Evolutionary conservation across 2,113 vertebrate species (phyloP).

Genomic region (Barnardius zonarius): DNA sequence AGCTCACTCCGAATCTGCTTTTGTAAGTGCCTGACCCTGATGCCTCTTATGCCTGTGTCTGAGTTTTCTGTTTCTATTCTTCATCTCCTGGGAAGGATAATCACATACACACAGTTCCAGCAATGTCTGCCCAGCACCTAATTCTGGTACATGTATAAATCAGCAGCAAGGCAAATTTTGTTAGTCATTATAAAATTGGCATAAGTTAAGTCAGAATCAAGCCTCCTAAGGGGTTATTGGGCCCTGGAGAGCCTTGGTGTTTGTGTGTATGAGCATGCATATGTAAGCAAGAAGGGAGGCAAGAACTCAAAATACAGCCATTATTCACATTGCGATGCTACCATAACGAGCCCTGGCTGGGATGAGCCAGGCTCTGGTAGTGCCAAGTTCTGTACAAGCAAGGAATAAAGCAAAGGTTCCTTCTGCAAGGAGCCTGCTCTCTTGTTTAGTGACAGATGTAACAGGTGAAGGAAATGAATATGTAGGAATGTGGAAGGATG

Average conservation of each 20-base stretch:
- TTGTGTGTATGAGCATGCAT: background rate
- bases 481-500: background rate
- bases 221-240: background rate
- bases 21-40: background rate
- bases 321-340: background rate
- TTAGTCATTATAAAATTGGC: background rate
- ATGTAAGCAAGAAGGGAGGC: background rate
- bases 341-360: fast-evolving
- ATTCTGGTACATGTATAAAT: background rate
- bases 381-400: background rate
- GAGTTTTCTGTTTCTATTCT: background rate
- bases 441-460: background rate
- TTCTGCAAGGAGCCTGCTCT: background rate
- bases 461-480: background rate
- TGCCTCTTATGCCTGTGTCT: background rate
- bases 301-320: background rate
- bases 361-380: background rate
- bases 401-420: background rate
- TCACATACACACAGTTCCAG: background rate
- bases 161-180: background rate
- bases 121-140: background rate
- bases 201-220: background rate
- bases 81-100: background rate
- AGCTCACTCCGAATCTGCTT: fast-evolving
- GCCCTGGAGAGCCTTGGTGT: background rate